These are phyloP conservation scores for Drosophila maculinotata DNA, from an alignment of 2,888 invertebrate species.

Conservation along the genomic window DNA sequence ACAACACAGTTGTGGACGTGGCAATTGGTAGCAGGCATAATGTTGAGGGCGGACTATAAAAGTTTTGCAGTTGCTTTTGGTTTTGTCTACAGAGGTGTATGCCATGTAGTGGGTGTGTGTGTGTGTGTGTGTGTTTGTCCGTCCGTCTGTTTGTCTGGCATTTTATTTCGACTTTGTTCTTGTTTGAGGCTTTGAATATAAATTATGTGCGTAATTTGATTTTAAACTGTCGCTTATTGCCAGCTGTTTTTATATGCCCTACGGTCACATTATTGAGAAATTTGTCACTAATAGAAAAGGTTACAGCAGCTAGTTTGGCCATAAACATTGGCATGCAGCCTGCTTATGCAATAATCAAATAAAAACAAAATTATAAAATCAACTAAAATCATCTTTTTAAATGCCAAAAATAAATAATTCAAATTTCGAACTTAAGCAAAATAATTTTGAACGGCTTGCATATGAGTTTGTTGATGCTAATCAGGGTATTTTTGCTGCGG, in stretches of 20 bases:
- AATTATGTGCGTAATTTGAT: slow-evolving; percentile 76
- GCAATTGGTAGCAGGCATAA: slow-evolving; percentile 54
- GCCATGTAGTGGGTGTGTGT: slow-evolving; percentile 13
- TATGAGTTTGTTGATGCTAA: background rate
- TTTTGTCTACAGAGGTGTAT: slow-evolving; percentile 41
- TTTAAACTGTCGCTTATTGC: slow-evolving; percentile 64
- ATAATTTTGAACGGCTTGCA: background rate
- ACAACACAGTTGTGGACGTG: slow-evolving; percentile 57
- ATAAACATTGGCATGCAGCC: background rate
- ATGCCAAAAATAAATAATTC: background rate
- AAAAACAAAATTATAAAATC: slow-evolving; percentile 4
- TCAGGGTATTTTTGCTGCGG: too few relatives aligned
- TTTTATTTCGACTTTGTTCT: slow-evolving; percentile 53
- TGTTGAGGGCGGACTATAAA: slow-evolving; percentile 71
- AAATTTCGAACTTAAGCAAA: background rate
- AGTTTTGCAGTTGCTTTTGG: slow-evolving; percentile 66
- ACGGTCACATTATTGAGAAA: slow-evolving; percentile 29
- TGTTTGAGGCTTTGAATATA: slow-evolving; percentile 68
- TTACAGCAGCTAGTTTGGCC: slow-evolving; percentile 5
- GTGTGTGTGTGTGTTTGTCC: slow-evolving; percentile 5
- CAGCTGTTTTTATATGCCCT: slow-evolving; percentile 39
- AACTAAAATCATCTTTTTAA: background rate
- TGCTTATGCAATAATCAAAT: slow-evolving; percentile 6
- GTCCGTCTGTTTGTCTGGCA: slow-evolving; percentile 16
- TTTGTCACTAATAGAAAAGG: slow-evolving; percentile 46